Base-by-base conservation (phyloP, 2,113 vertebrate species). In the Ariopsis seemanni region DNA sequence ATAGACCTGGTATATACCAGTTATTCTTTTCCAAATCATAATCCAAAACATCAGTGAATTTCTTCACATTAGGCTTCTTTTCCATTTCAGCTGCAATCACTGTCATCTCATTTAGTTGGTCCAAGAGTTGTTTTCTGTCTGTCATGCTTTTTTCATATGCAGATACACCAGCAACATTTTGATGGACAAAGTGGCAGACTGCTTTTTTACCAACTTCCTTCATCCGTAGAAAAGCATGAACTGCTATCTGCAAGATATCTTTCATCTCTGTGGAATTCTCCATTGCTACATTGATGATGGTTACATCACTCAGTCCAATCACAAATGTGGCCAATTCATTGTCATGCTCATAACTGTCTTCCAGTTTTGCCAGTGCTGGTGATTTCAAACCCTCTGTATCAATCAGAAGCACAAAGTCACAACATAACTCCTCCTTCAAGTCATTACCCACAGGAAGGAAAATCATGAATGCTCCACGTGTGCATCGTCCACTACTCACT, bases 221-320 rank as follows among this genome's bases (percentile, higher is more conserved):
- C 92, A 94, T 94, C 42, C 93, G 91, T 81, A 94, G 12, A 62
- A 93, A 93, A 5, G 92, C 92, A 42, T 92, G 92, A 42, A 83
- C 57, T 81, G 82, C 86, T 30, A 94, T 94, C 90, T 94, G 91
- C 12, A 94, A n/a, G 60, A 93, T 0, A 22, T 92, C 93, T 62
- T 93, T 92, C 91, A 93, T 92, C 72, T 93, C 93, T 9, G 0
- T 83, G 34, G 82, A 22, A 0, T 92, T 93, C 63, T 94, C 93
- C 91, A 91, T 92, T 25, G 91, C 55, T 0, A 96, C 53, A 42
- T 96, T 96, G 25, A 97, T 90, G 42, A 97, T 93, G 0, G 92
- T 93, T 27, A 96, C 84, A 0, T 96, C 94, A 88, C 96, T 96
- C 71, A 97, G 88, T n/a, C 95, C 95, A 90, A 96, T 92, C 1